Conservation (phyloP, 2,797 vertebrate species). For the Phoxinus dragarum region DNA sequence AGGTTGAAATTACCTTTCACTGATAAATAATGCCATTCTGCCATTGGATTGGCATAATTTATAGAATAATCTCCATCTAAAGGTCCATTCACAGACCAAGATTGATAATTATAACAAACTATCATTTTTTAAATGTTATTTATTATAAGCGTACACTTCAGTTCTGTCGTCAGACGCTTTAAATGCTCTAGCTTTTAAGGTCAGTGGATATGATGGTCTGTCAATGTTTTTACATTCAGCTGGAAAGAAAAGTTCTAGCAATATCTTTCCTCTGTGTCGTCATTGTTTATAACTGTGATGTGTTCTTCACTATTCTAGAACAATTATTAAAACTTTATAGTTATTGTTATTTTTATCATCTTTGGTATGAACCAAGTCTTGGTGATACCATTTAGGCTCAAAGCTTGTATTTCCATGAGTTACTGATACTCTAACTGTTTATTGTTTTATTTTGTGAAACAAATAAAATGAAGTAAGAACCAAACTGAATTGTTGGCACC, state of each 20-base stretch:
- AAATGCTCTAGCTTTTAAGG: background rate
- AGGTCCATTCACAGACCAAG: slow-evolving; percentile 11
- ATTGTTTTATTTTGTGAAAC: background rate
- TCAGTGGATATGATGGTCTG: background rate
- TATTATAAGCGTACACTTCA: background rate
- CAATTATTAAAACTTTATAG: background rate
- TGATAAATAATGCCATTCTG: slow-evolving; percentile 69
- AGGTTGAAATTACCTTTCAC: slow-evolving; percentile 68
- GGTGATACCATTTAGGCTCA: background rate
- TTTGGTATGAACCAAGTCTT: background rate
- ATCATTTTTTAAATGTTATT: background rate
- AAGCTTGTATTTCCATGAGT: background rate
- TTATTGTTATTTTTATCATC: background rate
- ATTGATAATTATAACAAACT: background rate
- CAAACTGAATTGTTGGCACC: background rate
- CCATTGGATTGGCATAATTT: slow-evolving; percentile 67
- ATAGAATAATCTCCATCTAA: slow-evolving; percentile 68
- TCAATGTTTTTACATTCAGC: background rate
- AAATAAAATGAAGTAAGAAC: background rate
- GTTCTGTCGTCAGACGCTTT: background rate
- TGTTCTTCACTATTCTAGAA: background rate
- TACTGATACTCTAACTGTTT: background rate
- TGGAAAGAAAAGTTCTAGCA: background rate
- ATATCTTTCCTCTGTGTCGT: background rate
- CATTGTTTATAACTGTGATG: background rate